Base-by-base conservation (phyloP, 2,888 invertebrate species). In the Argyresthia goedartella region DNA sequence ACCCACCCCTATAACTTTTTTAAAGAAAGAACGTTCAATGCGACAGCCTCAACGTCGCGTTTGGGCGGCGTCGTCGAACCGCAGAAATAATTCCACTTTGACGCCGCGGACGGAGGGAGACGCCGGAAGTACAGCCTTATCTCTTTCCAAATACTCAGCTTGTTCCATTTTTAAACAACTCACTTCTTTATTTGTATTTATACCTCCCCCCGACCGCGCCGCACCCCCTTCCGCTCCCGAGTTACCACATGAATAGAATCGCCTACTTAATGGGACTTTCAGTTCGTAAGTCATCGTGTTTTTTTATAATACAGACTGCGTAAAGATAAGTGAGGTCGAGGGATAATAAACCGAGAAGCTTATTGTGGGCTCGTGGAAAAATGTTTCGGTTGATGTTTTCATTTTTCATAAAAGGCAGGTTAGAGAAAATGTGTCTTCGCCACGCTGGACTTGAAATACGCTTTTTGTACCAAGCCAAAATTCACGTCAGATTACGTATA, bases 81-180 rank as follows among this genome's bases (percentile, higher is more conserved):
- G 69, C 74, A 80, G 78, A 86, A 86, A 85, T 86, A 86, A 86
- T 82, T 85, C 82, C 74, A 66, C 62, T 71, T 25, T 25, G 25
- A 25, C 25, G 25, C 75, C 69, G 60, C 57, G 59, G 61, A 65
- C 60, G 66, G 69, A 69, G 76, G 73, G 76, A 68, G 72, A 68
- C 74, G 73, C 64, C 84, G 86, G 86, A 86, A 86, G 80, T 25
- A 25, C 81, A 74, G 80, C 80, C 84, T 86, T 86, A 86, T 86
- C 86, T 84, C 67, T 62, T 68, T 63, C 72, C 65, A 76, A 80
- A 84, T 81, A 81, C 82, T 25, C 79, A 81, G 81, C 82, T 86
- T 81, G 80, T 81, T 76, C 78, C 78, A 79, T 81, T 86, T 86
- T 86, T 86, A 86, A 86, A 86, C 84, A 86, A 86, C 76, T 84